A percentile compares a stretch with the other conserved stretches of the same genome.
phyloP scores from a whole-genome alignment of 2,888 invertebrate genomes.

The Tanytarsus gracilentus region DNA sequence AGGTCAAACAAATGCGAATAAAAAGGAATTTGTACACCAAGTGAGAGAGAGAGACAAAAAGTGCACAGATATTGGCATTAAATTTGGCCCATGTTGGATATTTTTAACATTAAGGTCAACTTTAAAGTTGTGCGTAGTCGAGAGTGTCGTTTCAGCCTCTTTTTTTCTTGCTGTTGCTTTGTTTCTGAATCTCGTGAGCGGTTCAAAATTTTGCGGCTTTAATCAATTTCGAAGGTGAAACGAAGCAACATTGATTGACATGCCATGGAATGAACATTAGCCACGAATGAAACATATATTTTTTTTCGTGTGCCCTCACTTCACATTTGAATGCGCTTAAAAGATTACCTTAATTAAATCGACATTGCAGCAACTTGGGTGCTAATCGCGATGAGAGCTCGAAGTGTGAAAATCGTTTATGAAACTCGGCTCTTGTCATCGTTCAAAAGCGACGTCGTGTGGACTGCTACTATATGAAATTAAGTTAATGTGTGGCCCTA shows the following conservation, averaged over 20 bases:
- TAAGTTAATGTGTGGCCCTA: no score
- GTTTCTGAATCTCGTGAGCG: background rate
- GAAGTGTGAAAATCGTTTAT: no score
- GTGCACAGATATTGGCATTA: conserved; percentile 11
- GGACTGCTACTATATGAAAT: no score
- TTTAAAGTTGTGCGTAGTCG: background rate
- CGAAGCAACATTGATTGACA: conserved; percentile 14
- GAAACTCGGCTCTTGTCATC: no score
- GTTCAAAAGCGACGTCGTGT: no score
- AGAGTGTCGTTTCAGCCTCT: background rate
- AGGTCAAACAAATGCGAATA: conserved; percentile 8
- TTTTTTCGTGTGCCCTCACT: no score
- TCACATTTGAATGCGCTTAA: no score
- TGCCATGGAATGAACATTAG: conserved; percentile 8
- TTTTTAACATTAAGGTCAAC: conserved; percentile 26
- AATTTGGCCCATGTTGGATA: conserved; percentile 20
- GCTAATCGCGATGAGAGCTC: background rate
- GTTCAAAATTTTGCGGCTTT: background rate
- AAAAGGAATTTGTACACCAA: background rate
- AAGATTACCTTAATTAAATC: no score
- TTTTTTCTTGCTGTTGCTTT: conserved; percentile 2
- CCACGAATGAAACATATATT: no score
- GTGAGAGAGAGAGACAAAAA: conserved; percentile 6
- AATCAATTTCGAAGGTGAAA: background rate
- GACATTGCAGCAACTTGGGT: background rate